Evolutionary conservation across 1,140 invertebrate species (phyloP).

Genomic region (Saccostrea glomerata): DNA sequence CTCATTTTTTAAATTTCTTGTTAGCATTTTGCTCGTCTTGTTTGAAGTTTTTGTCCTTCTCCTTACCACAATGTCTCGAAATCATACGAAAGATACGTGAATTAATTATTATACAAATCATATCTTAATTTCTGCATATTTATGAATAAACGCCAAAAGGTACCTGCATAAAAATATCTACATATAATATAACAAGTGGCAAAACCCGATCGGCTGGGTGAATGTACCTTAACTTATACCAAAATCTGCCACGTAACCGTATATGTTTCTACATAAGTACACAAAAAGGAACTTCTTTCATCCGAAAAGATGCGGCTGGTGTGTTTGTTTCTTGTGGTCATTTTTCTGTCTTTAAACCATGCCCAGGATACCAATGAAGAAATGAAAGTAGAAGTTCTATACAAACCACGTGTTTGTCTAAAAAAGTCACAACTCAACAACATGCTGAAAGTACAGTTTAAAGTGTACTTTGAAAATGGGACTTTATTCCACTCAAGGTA

Average conservation of each 20-base stretch:
- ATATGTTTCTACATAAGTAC: conserved; percentile 10
- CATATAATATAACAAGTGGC: background rate
- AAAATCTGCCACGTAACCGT: conserved; percentile 6
- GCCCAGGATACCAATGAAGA: background rate
- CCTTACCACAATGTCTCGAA: no score
- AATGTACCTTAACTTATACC: conserved; percentile 1
- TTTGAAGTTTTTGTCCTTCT: no score
- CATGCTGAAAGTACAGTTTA: conserved; percentile 1
- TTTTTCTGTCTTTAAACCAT: background rate
- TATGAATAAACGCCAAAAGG: background rate
- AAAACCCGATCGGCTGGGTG: background rate
- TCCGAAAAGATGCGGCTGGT: background rate
- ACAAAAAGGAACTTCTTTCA: background rate
- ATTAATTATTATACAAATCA: no score
- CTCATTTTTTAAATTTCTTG: no score
- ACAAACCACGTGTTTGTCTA: background rate
- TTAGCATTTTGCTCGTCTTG: no score
- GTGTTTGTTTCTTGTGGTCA: background rate
- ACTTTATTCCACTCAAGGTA: conserved; percentile 24
- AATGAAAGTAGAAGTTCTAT: conserved; percentile 12
- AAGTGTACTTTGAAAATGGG: conserved; percentile 7
- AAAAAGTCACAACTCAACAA: background rate
- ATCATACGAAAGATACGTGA: no score
- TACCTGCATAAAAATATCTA: background rate
- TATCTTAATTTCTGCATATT: no score